Evolutionary conservation across 1,140 invertebrate genomes (phyloP), one percentile per base, ranked within the genome.

Genomic region (Oncopeltus fasciatus): DNA sequence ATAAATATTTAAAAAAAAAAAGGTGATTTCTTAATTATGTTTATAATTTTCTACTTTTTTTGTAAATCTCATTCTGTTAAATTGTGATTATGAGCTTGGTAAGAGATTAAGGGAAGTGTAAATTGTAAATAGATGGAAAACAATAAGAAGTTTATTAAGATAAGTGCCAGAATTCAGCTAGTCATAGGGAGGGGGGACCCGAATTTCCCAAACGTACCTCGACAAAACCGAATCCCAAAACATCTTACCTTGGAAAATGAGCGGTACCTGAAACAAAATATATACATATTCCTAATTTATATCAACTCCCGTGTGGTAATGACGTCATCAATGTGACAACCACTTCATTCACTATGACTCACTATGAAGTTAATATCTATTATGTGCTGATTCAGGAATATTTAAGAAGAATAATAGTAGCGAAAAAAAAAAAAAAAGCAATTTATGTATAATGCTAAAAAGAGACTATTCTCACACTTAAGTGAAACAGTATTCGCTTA

Each of bases 231-330:
- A 53, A 53, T 24, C 49, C 49, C 49, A 53, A n/a, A 38, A 53
- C 49, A 53, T 53, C 49, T 24, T 29, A 61, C 46, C 44, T 53
- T 21, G 26, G 21, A 27, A 61, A 61, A 28, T 47, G 27, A 47
- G 29, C 60, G 60, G 60, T 61, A 61, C 60, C 60, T 61, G 60
- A 61, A 61, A 46, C n/a, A n/a, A n/a, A n/a, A n/a, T n/a, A n/a
- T n/a, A n/a, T n/a, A n/a, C n/a, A 60, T 38, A 14, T 8, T 38
- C 31, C 5, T 38, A 8, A 38, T 38, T 38, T 38, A 38, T 38
- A 38, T 14, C 14, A 38, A 8, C 31, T 14, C 5, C 31, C 31
- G 5, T 38, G 5, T 38, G 14, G 5, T 38, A 8, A 38, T 8
- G 31, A 38, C 31, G 5, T 38, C 31, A n/a, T n/a, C n/a, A 8